Base-by-base conservation (phyloP, 2,113 vertebrate species). In the Emydura subglobosa region DNA sequence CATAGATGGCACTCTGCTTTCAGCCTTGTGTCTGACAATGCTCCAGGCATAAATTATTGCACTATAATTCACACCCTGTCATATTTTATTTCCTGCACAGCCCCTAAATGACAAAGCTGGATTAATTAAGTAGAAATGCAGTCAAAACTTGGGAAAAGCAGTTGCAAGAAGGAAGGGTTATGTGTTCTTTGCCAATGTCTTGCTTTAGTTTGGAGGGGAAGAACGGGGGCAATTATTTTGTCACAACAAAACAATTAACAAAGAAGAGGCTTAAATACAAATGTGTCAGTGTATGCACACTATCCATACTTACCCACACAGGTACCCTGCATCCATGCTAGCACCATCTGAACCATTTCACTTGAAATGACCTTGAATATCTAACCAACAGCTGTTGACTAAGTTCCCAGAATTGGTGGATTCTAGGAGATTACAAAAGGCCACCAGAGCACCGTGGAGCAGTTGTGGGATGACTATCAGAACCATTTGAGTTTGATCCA, bases 81-180 rank as follows among this genome's bases (percentile, higher is more conserved):
- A 97, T 95, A 92, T 96, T 97, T 98, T 97, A 97, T 96, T 98
- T 98, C 98, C 85, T 79, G 96, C 97, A 97, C 98, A 98, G 96
- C 97, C 92, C 97, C 93, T 91, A 98, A 97, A 97, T 97, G 97
- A 98, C 97, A 98, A 97, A 98, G 97, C 93, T 97, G 96, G 93
- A 97, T 97, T 98, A 97, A 98, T 98, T 98, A 98, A 97, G 95
- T 95, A 94, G 97, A 97, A 98, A 98, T 97, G 97, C 97, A 98
- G 97, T 97, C 97, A 97, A 96, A 98, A 98, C 96, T 97, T 95
- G 97, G 96, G 85, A 68, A 97, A 95, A 22, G 44, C 91, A 92
- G 85, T 81, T 91, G 97, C 96, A 95, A 97, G 96, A 97, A 97
- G 97, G 97, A 97, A 98, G 95, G 87, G 81, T 53, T 74, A 34